Base-by-base conservation (phyloP, 2,113 vertebrate genomes). In the Dipodomys merriami region DNA sequence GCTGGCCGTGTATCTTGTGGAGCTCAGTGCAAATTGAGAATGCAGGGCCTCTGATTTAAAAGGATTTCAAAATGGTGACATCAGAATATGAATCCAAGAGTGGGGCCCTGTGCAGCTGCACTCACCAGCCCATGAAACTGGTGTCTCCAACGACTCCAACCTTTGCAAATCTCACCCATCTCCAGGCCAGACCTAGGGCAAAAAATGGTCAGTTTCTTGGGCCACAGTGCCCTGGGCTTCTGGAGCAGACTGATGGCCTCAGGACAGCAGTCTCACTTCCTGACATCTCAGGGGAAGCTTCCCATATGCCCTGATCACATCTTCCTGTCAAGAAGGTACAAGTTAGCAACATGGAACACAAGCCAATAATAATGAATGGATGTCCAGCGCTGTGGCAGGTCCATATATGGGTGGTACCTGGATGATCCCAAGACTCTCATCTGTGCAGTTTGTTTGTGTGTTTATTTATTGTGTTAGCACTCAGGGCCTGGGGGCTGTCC, bases 31-130 rank as follows among this genome's bases (percentile, higher is more conserved):
- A 65, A 86, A 86, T 46, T 33, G 20, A 64, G 86, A 86, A 73
- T 2, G 8, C 65, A 71, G 35, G 18, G 16, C 44, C 60, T 76
- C 23, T 68, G 65, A 18, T 62, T 89, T 64, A 83, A 57, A 86
- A 93, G 33, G 33, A 79, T 68, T 90, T 76, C n/a, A 82, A 86
- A 73, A 88, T 12, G 16, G 29, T 46, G 30, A 89, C 68, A 30
- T 68, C 53, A 76, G 83, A 92, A n/a, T 62, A 9, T 76, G 25
- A 77, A 74, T 20, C 35, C n/a, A 69, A 91, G 60, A 13, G 8
- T 19, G 18, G 12, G 23, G 27, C 20, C 64, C 30, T 23, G 33
- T 83, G 57, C 13, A 53, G 76, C 65, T 18, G 12, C 23, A 11
- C 11, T 49, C 13, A 49, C 69, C 62, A 77, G 19, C 4, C 23